Conservation (phyloP, 2,113 vertebrate genomes). For the Trichomycterus rosablanca region DNA sequence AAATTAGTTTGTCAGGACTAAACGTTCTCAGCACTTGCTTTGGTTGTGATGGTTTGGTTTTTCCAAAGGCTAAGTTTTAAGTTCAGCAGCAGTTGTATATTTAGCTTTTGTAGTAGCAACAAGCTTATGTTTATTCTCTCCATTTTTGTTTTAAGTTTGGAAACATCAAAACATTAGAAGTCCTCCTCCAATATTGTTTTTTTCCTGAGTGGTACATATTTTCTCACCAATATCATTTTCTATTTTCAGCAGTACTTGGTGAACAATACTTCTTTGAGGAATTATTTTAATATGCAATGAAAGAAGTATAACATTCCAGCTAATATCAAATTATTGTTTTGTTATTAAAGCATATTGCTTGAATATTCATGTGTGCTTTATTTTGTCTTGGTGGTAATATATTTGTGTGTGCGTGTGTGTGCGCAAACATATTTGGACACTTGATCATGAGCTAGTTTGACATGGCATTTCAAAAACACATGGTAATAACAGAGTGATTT, state of each 20-base stretch:
- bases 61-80: too few relatives aligned
- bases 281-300: constrained; percentile 31
- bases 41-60: too few relatives aligned
- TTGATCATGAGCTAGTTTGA: too few relatives aligned
- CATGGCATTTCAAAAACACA: too few relatives aligned
- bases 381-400: not conserved
- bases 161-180: not conserved
- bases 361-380: not conserved
- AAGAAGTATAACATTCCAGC: constrained; percentile 29
- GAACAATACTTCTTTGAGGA: constrained; percentile 5
- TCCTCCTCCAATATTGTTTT: not conserved
- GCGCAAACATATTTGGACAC: not conserved
- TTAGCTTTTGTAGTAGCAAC: not conserved
- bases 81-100: not conserved
- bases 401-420: not conserved
- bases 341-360: constrained; percentile 40
- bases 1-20: not conserved
- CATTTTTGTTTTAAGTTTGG: too few relatives aligned
- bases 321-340: constrained; percentile 31
- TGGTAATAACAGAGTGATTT: too few relatives aligned
- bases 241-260: constrained; percentile 20
- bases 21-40: not conserved
- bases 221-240: constrained; percentile 11
- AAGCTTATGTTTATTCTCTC: too few relatives aligned
- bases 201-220: constrained; percentile 23